These are phyloP conservation scores for Melanitta fusca DNA, from an alignment of 2,797 vertebrate genomes.

Conservation along the genomic window DNA sequence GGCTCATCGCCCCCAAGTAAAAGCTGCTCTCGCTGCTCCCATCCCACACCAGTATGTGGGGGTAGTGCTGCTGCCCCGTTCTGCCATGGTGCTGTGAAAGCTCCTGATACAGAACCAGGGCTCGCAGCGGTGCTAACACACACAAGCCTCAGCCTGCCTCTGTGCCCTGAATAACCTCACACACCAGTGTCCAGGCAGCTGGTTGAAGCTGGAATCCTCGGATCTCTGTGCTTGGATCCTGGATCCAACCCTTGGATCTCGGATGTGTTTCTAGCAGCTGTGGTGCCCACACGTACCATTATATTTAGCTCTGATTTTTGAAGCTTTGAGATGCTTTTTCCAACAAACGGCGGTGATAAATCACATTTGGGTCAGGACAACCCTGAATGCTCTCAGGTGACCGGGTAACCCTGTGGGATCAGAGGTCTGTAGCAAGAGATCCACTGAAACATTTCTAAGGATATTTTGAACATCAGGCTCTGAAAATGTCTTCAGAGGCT, in stretches of 20 bases:
- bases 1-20: background rate
- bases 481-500: background rate
- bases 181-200: background rate
- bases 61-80: background rate
- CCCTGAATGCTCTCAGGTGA: background rate
- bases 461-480: background rate
- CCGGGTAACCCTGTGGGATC: background rate
- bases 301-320: background rate
- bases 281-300: background rate
- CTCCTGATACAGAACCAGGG: background rate
- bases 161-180: background rate
- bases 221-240: background rate
- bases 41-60: background rate
- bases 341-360: background rate
- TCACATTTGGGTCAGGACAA: background rate
- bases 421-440: background rate
- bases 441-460: background rate
- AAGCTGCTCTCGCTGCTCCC: background rate
- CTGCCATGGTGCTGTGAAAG: background rate
- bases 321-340: slow-evolving; percentile 15
- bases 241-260: background rate
- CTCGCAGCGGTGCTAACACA: background rate
- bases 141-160: background rate
- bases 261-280: background rate
- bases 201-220: background rate